Evolutionary conservation across 2,797 vertebrate genomes (phyloP), one percentile per base, ranked within the genome.

Genomic region (Betta splendens): DNA sequence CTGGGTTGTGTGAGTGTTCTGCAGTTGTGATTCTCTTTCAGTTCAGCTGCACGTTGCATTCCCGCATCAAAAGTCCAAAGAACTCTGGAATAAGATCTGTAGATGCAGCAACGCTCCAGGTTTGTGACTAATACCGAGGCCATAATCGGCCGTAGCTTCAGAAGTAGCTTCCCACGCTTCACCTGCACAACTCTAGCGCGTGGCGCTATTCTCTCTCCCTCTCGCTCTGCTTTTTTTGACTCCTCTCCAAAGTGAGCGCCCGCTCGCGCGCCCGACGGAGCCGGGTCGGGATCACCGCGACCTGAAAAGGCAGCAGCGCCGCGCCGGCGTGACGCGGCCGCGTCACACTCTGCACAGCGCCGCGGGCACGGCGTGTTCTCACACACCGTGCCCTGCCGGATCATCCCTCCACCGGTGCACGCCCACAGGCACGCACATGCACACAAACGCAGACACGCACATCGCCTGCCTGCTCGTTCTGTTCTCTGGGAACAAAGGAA

Each of bases 261-360:
- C 43, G 22, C 9, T 15, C 9, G 38, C 60, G 42, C n/a, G n/a
- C n/a, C n/a, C n/a, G n/a, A n/a, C n/a, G n/a, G n/a, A n/a, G n/a
- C n/a, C n/a, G 12, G 37, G 76, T 83, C 73, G 72, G 20, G 46
- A 26, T 83, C 44, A 69, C 73, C 71, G 66, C 77, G 79, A 86
- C 81, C 81, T 63, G 58, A 62, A 73, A 70, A 15, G 36, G 37
- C 42, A 45, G 40, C 6, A 45, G 40, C 6, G 35, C 35, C 60
- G 59, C 57, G 55, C 42, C 5, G 42, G 53, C 35, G 58, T 56
- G 67, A 75, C 59, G 31, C 52, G 38, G 65, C 47, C 23, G 22
- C 64, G 63, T 33, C 42, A 56, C 55, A 33, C 58, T 48, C 37
- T 39, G 64, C 38, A 21, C 22, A 8, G 25, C 26, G 50, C 66